Evolutionary conservation across 1,140 invertebrate species (phyloP).

Genomic region (Habropoda laboriosa): DNA sequence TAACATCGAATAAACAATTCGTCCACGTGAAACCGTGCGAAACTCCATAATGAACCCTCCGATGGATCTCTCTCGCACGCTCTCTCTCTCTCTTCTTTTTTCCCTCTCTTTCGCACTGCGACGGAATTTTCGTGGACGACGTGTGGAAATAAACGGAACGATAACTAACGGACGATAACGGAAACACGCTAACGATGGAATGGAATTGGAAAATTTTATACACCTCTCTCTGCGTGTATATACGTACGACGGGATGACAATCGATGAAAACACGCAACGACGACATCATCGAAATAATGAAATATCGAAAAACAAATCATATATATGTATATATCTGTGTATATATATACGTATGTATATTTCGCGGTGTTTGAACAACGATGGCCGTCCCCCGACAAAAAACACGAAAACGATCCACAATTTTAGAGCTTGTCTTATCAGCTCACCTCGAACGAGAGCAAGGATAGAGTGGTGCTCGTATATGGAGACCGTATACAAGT

Average conservation of each 20-base stretch:
- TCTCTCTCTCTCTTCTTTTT: conserved; percentile 36
- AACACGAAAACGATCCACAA: conserved; percentile 16
- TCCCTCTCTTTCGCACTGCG: conserved; percentile 25
- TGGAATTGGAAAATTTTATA: not conserved
- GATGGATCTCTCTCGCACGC: conserved; percentile 19
- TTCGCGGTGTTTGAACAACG: conserved; percentile 34
- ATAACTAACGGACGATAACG: conserved; percentile 15
- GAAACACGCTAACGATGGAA: not conserved
- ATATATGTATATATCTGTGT: conserved; percentile 19
- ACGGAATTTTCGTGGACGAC: conserved; percentile 34
- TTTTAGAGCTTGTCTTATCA: conserved; percentile 80
- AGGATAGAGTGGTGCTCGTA: conserved; percentile 84
- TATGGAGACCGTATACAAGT: conserved; percentile 84
- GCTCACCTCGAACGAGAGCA: conserved; percentile 80
- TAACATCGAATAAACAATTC: conserved; percentile 29
- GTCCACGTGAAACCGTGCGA: conserved; percentile 43
- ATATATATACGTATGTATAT: conserved; percentile 1
- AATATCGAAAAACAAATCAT: conserved; percentile 29
- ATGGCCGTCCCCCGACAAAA: conserved; percentile 17
- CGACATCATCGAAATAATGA: not conserved
- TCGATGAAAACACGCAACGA: not conserved
- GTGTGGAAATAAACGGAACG: conserved; percentile 1
- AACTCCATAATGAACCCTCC: conserved; percentile 38
- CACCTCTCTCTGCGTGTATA: too few relatives aligned
- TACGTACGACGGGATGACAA: too few relatives aligned